Percentiles rank a stretch among this genome's conserved stretches.
Conservation (phyloP, 2,113 vertebrate species). For the Microtus richardsoni region DNA sequence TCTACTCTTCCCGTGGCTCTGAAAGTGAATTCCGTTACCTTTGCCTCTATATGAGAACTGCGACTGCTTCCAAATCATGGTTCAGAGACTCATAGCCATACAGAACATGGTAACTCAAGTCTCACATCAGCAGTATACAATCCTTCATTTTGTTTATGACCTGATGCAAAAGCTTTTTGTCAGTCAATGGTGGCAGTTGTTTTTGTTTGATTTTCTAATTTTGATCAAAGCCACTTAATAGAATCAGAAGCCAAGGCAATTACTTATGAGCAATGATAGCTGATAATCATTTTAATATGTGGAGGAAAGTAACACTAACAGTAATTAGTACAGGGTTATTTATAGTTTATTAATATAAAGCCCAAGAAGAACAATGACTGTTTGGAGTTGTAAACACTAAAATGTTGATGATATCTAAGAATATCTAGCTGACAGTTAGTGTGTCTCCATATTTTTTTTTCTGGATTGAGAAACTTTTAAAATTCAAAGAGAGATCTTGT, state of each 20-base stretch:
- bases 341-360: background rate
- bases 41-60: background rate
- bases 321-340: slow-evolving; percentile 21
- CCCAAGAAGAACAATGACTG: background rate
- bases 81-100: background rate
- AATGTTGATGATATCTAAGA: background rate
- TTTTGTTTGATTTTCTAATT: slow-evolving; percentile 68
- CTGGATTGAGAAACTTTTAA: background rate
- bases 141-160: slow-evolving; percentile 37
- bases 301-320: background rate
- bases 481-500: background rate
- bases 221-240: slow-evolving; percentile 29
- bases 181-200: slow-evolving; percentile 42
- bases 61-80: background rate
- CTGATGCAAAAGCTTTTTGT: background rate
- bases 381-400: background rate
- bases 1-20: background rate
- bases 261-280: background rate
- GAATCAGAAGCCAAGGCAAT: slow-evolving; percentile 24
- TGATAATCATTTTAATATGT: background rate
- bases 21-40: slow-evolving; percentile 33
- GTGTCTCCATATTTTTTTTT: background rate
- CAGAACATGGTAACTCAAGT: background rate
- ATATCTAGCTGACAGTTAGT: background rate
- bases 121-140: background rate